A percentile compares a stretch with the other conserved stretches of the same genome.
Evolutionary conservation across 2,888 invertebrate genomes (phyloP).

Genomic region (Phaedon cochleariae): DNA sequence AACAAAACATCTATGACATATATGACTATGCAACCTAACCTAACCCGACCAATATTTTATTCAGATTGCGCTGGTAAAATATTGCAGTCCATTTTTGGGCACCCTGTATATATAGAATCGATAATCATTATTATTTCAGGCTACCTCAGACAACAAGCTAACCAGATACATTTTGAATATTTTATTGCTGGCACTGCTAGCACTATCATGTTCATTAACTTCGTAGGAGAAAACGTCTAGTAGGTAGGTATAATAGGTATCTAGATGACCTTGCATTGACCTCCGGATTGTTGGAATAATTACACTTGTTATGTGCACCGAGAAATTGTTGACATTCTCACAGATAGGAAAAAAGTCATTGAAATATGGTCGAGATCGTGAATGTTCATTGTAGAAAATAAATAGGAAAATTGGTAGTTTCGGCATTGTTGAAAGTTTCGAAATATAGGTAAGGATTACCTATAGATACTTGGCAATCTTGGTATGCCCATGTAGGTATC

Average conservation of each 20-base stretch:
- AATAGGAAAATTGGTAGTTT: constrained; percentile 1
- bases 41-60: too few species aligned
- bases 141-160: neutral
- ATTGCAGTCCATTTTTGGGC: too few species aligned
- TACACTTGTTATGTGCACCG: constrained; percentile 20
- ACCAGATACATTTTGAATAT: constrained; percentile 12
- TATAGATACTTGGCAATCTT: too few species aligned
- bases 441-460: too few species aligned
- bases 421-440: neutral
- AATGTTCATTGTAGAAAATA: constrained; percentile 1
- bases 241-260: too few species aligned
- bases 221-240: constrained; percentile 25
- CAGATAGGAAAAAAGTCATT: constrained; percentile 9
- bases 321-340: constrained; percentile 25
- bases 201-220: constrained; percentile 18
- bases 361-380: neutral
- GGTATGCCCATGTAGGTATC: too few species aligned
- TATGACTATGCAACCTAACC: too few species aligned
- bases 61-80: too few species aligned
- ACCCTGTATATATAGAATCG: constrained; percentile 1
- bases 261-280: constrained; percentile 36
- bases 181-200: too few species aligned
- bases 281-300: constrained; percentile 36
- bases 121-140: neutral
- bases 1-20: too few species aligned